Percentiles rank a stretch among this genome's conserved stretches.
Conservation (phyloP, 2,797 vertebrate species). For the Staurois parvus region DNA sequence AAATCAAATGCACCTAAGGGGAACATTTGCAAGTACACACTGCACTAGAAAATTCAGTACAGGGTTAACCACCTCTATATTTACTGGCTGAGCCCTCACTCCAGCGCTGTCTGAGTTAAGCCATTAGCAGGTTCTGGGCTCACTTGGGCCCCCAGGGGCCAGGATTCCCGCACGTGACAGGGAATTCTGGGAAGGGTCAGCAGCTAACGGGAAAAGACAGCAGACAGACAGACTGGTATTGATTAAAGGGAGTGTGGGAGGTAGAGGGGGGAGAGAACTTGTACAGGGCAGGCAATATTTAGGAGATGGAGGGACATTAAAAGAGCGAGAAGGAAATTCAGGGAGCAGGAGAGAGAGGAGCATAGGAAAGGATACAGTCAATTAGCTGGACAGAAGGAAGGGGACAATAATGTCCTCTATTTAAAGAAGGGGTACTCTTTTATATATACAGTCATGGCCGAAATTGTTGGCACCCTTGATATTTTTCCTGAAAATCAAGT, state of each 20-base stretch:
- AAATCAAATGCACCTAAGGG: not conserved
- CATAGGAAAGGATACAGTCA: not conserved
- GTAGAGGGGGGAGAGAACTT: conserved; percentile 24
- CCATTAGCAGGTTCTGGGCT: conserved; percentile 59
- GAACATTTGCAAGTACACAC: not conserved
- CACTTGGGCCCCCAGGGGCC: conserved; percentile 44
- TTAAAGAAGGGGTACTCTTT: no score
- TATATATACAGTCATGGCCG: no score
- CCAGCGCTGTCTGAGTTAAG: conserved; percentile 42
- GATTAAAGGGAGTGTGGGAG: conserved; percentile 49
- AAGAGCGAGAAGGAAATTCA: conserved; percentile 4
- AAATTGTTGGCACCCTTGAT: no score
- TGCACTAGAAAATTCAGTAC: not conserved
- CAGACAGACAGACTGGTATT: conserved; percentile 62
- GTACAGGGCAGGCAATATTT: not conserved
- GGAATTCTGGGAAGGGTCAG: conserved; percentile 62
- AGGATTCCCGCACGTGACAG: conserved; percentile 58
- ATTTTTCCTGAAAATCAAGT: no score
- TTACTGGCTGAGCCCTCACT: not conserved
- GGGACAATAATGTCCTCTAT: no score
- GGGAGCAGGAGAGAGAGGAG: conserved; percentile 3
- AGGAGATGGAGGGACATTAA: conserved; percentile 29
- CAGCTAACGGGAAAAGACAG: conserved; percentile 57
- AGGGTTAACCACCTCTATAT: not conserved
- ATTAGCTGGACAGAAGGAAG: not conserved